Evolutionary conservation across 1,140 invertebrate species (phyloP), one percentile per base, ranked within the genome.

Genomic region (Charaxes varanes): DNA sequence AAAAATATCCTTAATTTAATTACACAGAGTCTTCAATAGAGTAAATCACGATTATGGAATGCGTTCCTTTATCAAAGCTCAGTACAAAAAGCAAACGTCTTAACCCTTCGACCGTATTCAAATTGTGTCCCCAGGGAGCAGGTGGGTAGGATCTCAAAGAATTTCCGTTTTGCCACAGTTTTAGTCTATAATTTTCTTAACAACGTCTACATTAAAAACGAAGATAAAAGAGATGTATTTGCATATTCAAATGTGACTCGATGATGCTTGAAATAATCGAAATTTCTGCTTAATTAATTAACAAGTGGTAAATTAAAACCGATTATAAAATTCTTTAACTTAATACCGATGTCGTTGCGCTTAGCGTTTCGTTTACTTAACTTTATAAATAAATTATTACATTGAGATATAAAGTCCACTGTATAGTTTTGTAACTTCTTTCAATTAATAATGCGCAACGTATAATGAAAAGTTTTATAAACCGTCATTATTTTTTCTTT

Each of bases 81-180:
- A 55, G 53, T 59, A 60, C 44, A 60, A 62, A 59, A 60, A 54
- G 45, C 49, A 38, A 49, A 58, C 57, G 57, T 72, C 66, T 69
- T 66, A 72, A 66, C 70, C 76, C 70, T 80, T 80, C 63, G 46
- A 56, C 34, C 64, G 77, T 62, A 81, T 81, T 81, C 54, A 77
- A 81, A 81, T 77, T 59, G 47, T 45, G 61, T 70, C 74, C 62
- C 72, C 71, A 28, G 34, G 31, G 50, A 53, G 69, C 77, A 78
- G 71, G 73, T 76, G 60, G 65, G 47, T 47, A 51, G 41, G 49
- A 57, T 69, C 55, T 54, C 65, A 67, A 65, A 62, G 61, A 62
- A 61, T 66, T 74, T 69, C 66, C 59, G 60, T 61, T 72, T 45
- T 52, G 44, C 45, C 54, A 62, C 42, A 58, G 59, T 58, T 52